phyloP scores from a whole-genome alignment of 2,113 vertebrate species.

The Barbus barbus region DNA sequence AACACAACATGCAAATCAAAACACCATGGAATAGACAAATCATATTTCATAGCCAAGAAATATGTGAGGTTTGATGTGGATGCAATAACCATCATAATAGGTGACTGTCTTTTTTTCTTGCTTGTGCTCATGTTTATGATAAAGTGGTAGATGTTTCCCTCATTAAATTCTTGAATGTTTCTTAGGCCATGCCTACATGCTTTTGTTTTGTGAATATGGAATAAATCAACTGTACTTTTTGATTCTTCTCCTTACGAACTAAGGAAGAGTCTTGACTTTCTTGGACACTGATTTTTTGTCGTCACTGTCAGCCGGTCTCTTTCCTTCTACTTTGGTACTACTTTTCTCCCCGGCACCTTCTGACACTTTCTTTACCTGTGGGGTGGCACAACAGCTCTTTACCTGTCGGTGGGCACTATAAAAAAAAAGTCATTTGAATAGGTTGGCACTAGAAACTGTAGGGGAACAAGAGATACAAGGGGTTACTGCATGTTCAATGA shows the following conservation, averaged over 20 bases:
- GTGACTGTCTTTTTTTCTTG: no score
- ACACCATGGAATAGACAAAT: background rate
- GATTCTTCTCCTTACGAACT: constrained; percentile 62
- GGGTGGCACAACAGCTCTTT: constrained; percentile 68
- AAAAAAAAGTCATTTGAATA: background rate
- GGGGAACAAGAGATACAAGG: constrained; percentile 11
- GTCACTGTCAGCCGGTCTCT: constrained; percentile 66
- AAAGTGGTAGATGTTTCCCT: constrained; percentile 12
- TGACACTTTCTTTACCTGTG: constrained; percentile 67
- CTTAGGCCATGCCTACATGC: constrained; percentile 37
- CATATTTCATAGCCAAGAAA: background rate
- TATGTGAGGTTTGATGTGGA: background rate
- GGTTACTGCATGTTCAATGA: constrained; percentile 2
- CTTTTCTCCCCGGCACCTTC: constrained; percentile 55
- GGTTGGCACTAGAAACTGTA: constrained; percentile 5
- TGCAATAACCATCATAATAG: background rate
- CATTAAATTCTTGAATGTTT: background rate
- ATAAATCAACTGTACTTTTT: constrained; percentile 72
- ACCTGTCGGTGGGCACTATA: constrained; percentile 30
- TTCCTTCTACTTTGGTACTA: constrained; percentile 63
- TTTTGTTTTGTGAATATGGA: constrained; percentile 20
- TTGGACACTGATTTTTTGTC: constrained; percentile 67
- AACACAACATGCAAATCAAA: constrained; percentile 11
- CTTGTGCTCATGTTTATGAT: no score
- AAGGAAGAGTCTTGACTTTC: constrained; percentile 69